Percentiles rank a stretch among this genome's conserved stretches.
Conservation (phyloP, 2,113 vertebrate genomes). For the Bufo gargarizans region DNA sequence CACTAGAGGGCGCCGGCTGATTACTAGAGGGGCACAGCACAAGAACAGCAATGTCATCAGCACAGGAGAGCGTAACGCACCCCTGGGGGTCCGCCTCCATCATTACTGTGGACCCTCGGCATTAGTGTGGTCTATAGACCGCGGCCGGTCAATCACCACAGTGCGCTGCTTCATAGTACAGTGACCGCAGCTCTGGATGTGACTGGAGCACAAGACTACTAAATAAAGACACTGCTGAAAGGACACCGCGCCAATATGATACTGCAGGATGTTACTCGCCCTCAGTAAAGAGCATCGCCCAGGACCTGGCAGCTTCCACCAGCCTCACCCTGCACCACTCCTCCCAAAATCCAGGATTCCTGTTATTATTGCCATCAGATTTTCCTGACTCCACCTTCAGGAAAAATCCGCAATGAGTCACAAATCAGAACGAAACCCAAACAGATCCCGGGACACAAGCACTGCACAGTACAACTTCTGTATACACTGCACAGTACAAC, state of each 20-base stretch:
- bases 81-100: too few species aligned
- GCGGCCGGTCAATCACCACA: too few species aligned
- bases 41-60: too few species aligned
- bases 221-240: too few species aligned
- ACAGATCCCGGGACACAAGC: background rate
- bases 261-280: background rate
- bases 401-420: background rate
- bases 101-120: too few species aligned
- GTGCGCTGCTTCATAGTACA: too few species aligned
- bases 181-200: background rate
- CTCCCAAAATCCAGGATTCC: background rate
- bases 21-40: too few species aligned
- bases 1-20: too few species aligned
- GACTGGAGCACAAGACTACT: background rate
- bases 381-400: background rate
- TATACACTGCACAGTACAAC: background rate
- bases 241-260: background rate
- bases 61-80: too few species aligned
- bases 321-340: background rate
- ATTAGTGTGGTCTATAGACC: too few species aligned
- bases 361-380: background rate
- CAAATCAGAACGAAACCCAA: background rate
- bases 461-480: background rate
- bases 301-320: background rate
- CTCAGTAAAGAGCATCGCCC: background rate